phyloP scores from a whole-genome alignment of 1,140 invertebrate species.

The Nasonia vitripennis region DNA sequence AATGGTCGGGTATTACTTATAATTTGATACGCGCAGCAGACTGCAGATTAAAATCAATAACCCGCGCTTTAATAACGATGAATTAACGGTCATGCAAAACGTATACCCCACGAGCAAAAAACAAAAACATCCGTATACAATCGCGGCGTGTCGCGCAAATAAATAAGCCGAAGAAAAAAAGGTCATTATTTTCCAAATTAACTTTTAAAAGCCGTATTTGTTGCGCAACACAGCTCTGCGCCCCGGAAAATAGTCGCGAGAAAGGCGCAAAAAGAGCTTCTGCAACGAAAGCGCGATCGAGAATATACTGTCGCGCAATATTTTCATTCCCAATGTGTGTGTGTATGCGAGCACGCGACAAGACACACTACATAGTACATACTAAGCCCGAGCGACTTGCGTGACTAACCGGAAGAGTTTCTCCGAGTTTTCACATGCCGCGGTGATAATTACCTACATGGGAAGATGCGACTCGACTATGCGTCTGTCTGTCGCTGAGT shows the following conservation, averaged over 20 bases:
- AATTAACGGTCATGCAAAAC: no score
- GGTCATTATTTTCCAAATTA: background rate
- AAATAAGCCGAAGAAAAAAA: background rate
- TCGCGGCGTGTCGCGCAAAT: no score
- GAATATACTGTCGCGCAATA: slow-evolving; percentile 2
- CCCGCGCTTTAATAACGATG: no score
- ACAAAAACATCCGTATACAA: no score
- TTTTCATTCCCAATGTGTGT: slow-evolving; percentile 5
- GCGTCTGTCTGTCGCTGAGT: background rate
- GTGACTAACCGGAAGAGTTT: slow-evolving; percentile 70
- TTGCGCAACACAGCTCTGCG: background rate
- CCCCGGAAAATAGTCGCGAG: background rate
- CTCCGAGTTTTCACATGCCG: slow-evolving; percentile 70
- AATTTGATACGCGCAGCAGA: no score
- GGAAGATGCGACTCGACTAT: slow-evolving; percentile 57
- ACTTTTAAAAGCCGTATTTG: background rate
- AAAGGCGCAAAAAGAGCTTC: background rate
- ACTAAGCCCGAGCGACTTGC: slow-evolving; percentile 4
- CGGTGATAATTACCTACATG: slow-evolving; percentile 70
- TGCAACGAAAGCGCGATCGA: background rate
- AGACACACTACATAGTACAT: background rate
- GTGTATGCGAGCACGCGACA: background rate
- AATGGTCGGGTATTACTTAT: no score
- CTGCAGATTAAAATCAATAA: no score
- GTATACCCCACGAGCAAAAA: no score